Evolutionary conservation across 2,797 vertebrate genomes (phyloP), one percentile per base, ranked within the genome.

Genomic region (Buceros bicornis): DNA sequence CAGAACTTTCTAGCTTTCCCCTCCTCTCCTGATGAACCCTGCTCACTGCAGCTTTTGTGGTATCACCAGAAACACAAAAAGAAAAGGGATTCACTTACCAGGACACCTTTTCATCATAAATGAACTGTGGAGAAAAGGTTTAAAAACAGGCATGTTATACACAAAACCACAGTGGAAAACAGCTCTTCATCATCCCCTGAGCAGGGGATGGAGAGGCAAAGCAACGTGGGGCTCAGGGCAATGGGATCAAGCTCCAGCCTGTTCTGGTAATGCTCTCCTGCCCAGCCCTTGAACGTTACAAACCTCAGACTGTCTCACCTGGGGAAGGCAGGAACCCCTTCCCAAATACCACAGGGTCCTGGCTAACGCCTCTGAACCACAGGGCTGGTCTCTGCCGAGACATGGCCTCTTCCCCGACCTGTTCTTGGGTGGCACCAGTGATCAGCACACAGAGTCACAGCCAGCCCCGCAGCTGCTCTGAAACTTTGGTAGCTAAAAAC

Each of bases 51-150:
- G 42, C 37, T 79, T 64, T 54, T 58, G 25, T 71, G 11, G 24
- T 8, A 62, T 6, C 57, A 69, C 43, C 43, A 76, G 66, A 66
- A 81, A 72, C 87, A 92, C 70, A 6, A 78, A 51, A 89, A 13
- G 53, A 60, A 87, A 85, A 47, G 37, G 57, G 47, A 47, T 56
- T 64, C 76, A 84, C 99, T 99, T 97, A 99, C 99, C 99, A 99
- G 94, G 99, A 98, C 94, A 99, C 99, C 61, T 99, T 99, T 97
- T 99, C 99, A 19, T 99, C 99, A 87, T 99, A 99, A 98, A 99
- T 99, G 97, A 99, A 99, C 99, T 99, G 98, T 74, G 89, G 72
- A 96, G 89, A 96, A 90, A 95, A 96, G 29, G 48, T 82, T 78
- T 29, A 1, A 82, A 95, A 90, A 95, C 14, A 95, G 60, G 37